These are phyloP conservation scores for Melipona bicolor DNA, from an alignment of 2,888 invertebrate species.

Conservation along the genomic window DNA sequence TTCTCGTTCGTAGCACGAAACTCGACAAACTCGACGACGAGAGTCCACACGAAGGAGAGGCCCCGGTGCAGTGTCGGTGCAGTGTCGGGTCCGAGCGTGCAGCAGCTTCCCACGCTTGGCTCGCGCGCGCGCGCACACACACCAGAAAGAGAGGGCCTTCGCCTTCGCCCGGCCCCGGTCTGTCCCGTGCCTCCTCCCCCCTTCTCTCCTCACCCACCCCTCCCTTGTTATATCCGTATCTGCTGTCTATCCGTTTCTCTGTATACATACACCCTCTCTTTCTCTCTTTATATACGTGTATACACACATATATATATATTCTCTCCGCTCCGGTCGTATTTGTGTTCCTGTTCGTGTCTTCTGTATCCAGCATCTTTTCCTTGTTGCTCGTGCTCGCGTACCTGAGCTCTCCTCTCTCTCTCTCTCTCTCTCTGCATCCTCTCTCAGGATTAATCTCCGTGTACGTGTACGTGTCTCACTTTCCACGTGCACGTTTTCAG, in stretches of 20 bases:
- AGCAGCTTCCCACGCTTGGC: conserved; percentile 75
- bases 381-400: conserved; percentile 60
- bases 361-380: conserved; percentile 58
- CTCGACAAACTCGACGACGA: conserved; percentile 61
- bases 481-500: conserved; percentile 46
- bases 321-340: conserved; percentile 24
- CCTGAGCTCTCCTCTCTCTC: conserved; percentile 49
- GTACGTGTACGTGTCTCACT: conserved; percentile 46
- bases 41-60: conserved; percentile 61
- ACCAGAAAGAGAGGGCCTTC: conserved; percentile 21
- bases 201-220: conserved; percentile 24
- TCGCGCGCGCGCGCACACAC: conserved; percentile 50
- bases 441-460: conserved; percentile 65
- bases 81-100: conserved; percentile 70
- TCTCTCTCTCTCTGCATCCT: neutral
- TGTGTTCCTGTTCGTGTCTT: conserved; percentile 11
- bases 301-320: neutral
- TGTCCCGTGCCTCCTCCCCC: conserved; percentile 15
- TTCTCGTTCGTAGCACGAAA: conserved; percentile 62
- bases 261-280: neutral
- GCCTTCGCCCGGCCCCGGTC: conserved; percentile 33
- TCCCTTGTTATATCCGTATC: conserved; percentile 9
- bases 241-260: neutral
- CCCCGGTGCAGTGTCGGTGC: conserved; percentile 68
- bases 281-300: neutral